Evolutionary conservation across 2,888 invertebrate genomes (phyloP), one percentile per base, ranked within the genome.

Genomic region (Spodoptera picta): DNA sequence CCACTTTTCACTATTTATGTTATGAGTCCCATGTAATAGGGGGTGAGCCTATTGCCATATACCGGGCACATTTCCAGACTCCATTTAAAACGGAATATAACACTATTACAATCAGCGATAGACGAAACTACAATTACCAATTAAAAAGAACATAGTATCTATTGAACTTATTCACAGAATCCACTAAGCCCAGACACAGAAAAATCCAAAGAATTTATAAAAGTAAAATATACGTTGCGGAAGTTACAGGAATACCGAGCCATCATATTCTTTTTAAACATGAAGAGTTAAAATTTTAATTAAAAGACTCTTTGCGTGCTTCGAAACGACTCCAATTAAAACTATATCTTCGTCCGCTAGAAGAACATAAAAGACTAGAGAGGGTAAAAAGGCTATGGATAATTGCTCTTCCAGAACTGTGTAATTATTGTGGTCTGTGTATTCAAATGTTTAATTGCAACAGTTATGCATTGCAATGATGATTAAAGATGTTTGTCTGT

Each of bases 301-400:
- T 92, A 90, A 90, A 92, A 89, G 87, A 87, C 87, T 86, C 89
- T 90, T 90, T 88, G 89, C 89, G 87, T 89, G 82, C 83, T 83
- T 83, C 84, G 84, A 85, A 92, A 89, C 89, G 90, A 89, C 87
- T 92, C 89, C 92, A 92, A 92, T 92, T 93, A 92, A 92, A 92
- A 92, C 92, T 92, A 92, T 92, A 90, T 92, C 92, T 92, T 92
- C 87, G 81, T 77, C 80, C 80, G 83, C 82, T 79, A 80, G 58
- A 71, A 82, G 86, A 86, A 85, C 86, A 90, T 91, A 88, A 91
- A 91, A 89, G 89, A 88, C 87, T 86, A 69, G 83, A 86, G 85
- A 85, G 86, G 84, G 85, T 81, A 86, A 88, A 90, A 88, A 89
- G 86, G 84, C 83, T 76, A 75, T 79, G 85, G 86, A 87, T 91